Evolutionary conservation across 2,888 invertebrate species (phyloP), one percentile per base, ranked within the genome.

Genomic region (Euphydryas editha): DNA sequence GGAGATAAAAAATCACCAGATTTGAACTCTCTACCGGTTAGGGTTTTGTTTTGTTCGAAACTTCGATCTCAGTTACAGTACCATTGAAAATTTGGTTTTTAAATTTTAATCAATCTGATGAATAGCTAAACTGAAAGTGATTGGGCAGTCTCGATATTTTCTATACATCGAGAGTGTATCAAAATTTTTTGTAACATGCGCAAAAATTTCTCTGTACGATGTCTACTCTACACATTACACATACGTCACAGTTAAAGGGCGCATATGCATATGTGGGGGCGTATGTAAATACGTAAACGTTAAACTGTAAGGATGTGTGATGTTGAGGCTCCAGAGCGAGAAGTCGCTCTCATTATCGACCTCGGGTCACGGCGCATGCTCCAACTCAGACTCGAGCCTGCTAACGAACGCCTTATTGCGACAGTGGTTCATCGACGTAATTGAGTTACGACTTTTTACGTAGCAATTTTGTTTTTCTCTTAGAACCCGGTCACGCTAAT

Each of bases 401-500:
- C 87, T 91, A 91, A 90, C 91, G 90, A 92, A 90, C 84, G 88
- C 88, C 90, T 90, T 90, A 91, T 88, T 87, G 90, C 90, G 90
- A 90, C 90, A 88, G 87, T 84, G 90, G 89, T 90, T 90, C 92
- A 90, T 90, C 88, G 83, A 78, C 80, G 88, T 92, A 92, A 92
- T 92, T 92, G 92, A 92, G 92, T 92, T 92, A 92, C 91, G 90
- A 92, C 89, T 91, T 92, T 92, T 90, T 91, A 90, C 90, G 90
- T 90, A 86, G 90, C 89, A 90, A 90, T 91, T 91, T 90, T 87
- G 86, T 88, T 91, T 90, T 88, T 89, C 87, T 89, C 88, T 90
- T 86, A 89, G 88, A 88, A 87, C 81, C 85, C 82, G 85, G 88
- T 85, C 85, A 86, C 87, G 85, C 86, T 91, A 91, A 91, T 92